phyloP scores from a whole-genome alignment of 1,140 invertebrate species.

The Penaeus indicus region DNA sequence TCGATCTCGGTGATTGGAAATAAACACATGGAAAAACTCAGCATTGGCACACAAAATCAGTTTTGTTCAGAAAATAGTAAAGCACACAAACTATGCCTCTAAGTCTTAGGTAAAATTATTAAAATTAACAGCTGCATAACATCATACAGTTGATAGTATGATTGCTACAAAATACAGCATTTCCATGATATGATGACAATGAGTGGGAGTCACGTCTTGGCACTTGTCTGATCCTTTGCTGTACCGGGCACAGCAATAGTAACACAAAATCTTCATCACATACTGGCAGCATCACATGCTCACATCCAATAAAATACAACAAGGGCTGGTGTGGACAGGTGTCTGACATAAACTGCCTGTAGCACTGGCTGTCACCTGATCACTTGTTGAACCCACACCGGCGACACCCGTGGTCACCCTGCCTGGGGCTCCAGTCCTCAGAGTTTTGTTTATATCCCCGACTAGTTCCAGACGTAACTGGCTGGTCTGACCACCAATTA shows the following conservation, averaged over 20 bases:
- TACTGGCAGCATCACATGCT: constrained; percentile 53
- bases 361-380: constrained; percentile 54
- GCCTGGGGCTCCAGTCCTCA: constrained; percentile 24
- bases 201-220: constrained; percentile 63
- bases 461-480: constrained; percentile 55
- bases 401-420: constrained; percentile 38
- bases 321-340: constrained; percentile 44
- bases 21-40: constrained; percentile 56
- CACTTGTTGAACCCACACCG: constrained; percentile 26
- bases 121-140: constrained; percentile 61
- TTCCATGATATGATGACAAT: constrained; percentile 61
- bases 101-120: constrained; percentile 57
- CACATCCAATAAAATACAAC: constrained; percentile 40
- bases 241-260: constrained; percentile 41
- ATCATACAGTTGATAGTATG: constrained; percentile 57
- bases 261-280: constrained; percentile 46
- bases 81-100: constrained; percentile 63
- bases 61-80: constrained; percentile 59
- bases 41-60: constrained; percentile 62
- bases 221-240: constrained; percentile 58
- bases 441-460: constrained; percentile 37
- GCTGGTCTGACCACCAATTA: constrained; percentile 35
- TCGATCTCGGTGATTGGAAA: constrained; percentile 45
- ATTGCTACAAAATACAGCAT: constrained; percentile 55
- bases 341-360: constrained; percentile 46